Conservation (phyloP, 2,888 invertebrate species). For the Anagyrus pseudococci region DNA sequence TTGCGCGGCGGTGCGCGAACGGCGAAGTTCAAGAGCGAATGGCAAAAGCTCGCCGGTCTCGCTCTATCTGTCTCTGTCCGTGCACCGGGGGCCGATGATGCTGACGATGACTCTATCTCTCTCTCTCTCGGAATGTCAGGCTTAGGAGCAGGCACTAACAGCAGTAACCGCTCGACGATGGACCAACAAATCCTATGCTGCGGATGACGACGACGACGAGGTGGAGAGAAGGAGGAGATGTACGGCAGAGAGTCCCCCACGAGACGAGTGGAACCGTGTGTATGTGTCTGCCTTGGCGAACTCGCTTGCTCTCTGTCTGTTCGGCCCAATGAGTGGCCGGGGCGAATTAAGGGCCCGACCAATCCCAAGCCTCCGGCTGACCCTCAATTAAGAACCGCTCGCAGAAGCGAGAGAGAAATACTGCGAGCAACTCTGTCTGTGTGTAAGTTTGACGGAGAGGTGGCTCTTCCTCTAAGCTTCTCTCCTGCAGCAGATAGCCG, state of each 20-base stretch:
- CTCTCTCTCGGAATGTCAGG: too few species aligned
- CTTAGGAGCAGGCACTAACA: background rate
- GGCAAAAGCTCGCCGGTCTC: constrained; percentile 3
- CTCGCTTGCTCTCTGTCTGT: too few species aligned
- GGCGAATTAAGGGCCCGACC: constrained; percentile 55
- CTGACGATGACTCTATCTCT: too few species aligned
- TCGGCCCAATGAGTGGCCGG: constrained; percentile 38
- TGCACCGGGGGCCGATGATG: background rate
- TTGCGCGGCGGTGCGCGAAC: background rate
- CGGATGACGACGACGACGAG: constrained; percentile 37
- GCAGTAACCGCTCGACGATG: background rate
- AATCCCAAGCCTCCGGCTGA: constrained; percentile 45
- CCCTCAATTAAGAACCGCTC: constrained; percentile 51
- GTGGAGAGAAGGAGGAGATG: background rate
- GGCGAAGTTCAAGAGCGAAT: constrained; percentile 31
- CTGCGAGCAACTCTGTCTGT: background rate
- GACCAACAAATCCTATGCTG: too few species aligned
- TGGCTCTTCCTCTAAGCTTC: too few species aligned
- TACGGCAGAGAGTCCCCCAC: too few species aligned
- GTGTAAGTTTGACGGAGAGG: too few species aligned
- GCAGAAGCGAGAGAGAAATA: background rate
- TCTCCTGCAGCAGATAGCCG: too few species aligned
- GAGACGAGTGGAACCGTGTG: background rate
- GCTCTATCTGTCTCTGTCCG: too few species aligned
- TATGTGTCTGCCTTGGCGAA: background rate